Evolutionary conservation across 2,888 invertebrate species (phyloP).

Genomic region (Macrosoma leucophasiata): DNA sequence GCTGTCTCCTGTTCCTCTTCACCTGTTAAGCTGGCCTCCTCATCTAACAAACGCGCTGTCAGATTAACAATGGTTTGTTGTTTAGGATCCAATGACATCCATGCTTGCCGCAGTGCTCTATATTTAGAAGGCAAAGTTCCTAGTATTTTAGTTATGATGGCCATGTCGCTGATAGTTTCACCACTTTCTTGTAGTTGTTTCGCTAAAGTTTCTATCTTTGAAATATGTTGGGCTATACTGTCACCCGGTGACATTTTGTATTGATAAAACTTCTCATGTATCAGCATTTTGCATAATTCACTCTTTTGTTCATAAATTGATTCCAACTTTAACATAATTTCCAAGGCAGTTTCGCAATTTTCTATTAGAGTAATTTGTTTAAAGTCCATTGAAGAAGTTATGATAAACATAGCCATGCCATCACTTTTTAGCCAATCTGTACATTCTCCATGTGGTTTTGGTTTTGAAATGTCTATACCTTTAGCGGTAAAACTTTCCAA

Average conservation of each 20-base stretch:
- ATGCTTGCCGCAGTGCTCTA: slow-evolving; percentile 22
- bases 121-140: slow-evolving; percentile 23
- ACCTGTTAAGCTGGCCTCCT: slow-evolving; percentile 14
- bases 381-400: slow-evolving; percentile 18
- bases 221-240: slow-evolving; percentile 19
- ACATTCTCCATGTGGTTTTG: slow-evolving; percentile 5
- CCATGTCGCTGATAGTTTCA: slow-evolving; percentile 12
- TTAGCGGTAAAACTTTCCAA: no score
- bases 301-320: slow-evolving; percentile 19
- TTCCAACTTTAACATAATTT: slow-evolving; percentile 22
- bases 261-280: slow-evolving; percentile 21
- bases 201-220: slow-evolving; percentile 21
- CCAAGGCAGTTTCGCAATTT: slow-evolving; percentile 18
- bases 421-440: slow-evolving; percentile 1
- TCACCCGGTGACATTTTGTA: slow-evolving; percentile 20
- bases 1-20: slow-evolving; percentile 19
- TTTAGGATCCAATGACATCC: slow-evolving; percentile 22
- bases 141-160: slow-evolving; percentile 27
- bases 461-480: slow-evolving; percentile 16
- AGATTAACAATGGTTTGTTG: slow-evolving; percentile 24
- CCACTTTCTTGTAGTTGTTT: slow-evolving; percentile 12
- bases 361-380: slow-evolving; percentile 20
- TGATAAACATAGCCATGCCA: slow-evolving; percentile 3
- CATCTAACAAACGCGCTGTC: slow-evolving; percentile 25
- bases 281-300: slow-evolving; percentile 17